These are phyloP conservation scores for Tolypeutes matacus DNA, from an alignment of 2,797 vertebrate genomes.

Conservation along the genomic window DNA sequence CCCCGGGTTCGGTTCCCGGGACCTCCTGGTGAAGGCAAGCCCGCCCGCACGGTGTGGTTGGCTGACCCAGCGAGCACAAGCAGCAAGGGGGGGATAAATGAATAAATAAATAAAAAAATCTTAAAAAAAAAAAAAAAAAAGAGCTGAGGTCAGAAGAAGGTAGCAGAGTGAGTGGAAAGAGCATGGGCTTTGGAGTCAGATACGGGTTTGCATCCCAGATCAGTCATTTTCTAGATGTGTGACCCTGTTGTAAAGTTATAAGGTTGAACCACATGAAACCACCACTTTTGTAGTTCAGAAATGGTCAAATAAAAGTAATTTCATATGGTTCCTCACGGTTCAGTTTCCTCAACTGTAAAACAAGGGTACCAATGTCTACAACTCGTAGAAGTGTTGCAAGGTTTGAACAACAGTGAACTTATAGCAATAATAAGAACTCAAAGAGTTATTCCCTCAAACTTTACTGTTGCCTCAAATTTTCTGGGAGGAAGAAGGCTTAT, in stretches of 20 bases:
- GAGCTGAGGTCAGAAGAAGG: not conserved
- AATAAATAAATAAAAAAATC: too few relatives aligned
- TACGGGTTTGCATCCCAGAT: not conserved
- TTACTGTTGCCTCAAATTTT: constrained; percentile 36
- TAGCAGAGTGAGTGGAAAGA: not conserved
- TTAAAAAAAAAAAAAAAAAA: too few relatives aligned
- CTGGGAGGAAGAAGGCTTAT: not conserved
- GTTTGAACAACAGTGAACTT: constrained; percentile 32
- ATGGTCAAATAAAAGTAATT: constrained; percentile 52
- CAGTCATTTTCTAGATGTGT: constrained; percentile 38
- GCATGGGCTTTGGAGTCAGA: not conserved
- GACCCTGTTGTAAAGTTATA: not conserved
- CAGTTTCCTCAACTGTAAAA: constrained; percentile 51
- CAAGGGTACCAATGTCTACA: not conserved
- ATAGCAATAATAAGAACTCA: not conserved
- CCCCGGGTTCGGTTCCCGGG: too few relatives aligned
- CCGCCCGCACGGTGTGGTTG: too few relatives aligned
- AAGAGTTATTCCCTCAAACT: constrained; percentile 19
- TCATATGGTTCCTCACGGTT: constrained; percentile 41
- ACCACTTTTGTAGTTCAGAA: constrained; percentile 31
- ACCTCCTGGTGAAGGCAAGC: too few relatives aligned
- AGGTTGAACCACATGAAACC: constrained; percentile 43
- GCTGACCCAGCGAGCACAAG: too few relatives aligned
- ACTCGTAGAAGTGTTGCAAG: not conserved
- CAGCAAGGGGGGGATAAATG: too few relatives aligned